A percentile compares a stretch with the other conserved stretches of the same genome.
These are phyloP conservation scores for Halocaridina rubra DNA, from an alignment of 2,888 invertebrate genomes.

Conservation along the genomic window DNA sequence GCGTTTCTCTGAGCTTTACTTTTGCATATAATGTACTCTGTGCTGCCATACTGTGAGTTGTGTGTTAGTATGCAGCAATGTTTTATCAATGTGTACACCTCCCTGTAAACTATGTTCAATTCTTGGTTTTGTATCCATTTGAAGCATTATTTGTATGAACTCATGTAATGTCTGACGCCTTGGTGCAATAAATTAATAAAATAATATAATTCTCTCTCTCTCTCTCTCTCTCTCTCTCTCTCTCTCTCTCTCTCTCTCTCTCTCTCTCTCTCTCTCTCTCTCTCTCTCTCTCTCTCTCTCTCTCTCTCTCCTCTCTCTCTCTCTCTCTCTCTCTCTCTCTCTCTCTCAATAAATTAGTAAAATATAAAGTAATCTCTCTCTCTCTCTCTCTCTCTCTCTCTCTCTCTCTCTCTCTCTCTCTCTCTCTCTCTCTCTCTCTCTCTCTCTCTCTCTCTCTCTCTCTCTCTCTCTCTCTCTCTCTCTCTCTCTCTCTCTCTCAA, in stretches of 20 bases:
- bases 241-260: not conserved
- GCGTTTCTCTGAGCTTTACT: too few relatives aligned
- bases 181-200: too few relatives aligned
- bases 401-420: not conserved
- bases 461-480: not conserved
- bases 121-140: too few relatives aligned
- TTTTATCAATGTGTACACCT: too few relatives aligned
- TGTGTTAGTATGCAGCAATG: too few relatives aligned
- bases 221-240: constrained; percentile 15
- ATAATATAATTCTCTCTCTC: not conserved
- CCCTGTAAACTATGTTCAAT: too few relatives aligned
- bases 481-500: not conserved
- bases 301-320: not conserved
- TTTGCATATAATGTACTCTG: too few relatives aligned
- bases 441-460: not conserved
- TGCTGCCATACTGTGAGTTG: too few relatives aligned
- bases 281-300: constrained; percentile 2
- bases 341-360: too few relatives aligned
- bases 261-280: not conserved
- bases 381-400: too few relatives aligned
- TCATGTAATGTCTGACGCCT: too few relatives aligned
- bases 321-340: not conserved
- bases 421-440: not conserved
- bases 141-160: too few relatives aligned
- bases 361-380: not conserved